Evolutionary conservation across 2,888 invertebrate genomes (phyloP).

Genomic region (Mamestra brassicae): DNA sequence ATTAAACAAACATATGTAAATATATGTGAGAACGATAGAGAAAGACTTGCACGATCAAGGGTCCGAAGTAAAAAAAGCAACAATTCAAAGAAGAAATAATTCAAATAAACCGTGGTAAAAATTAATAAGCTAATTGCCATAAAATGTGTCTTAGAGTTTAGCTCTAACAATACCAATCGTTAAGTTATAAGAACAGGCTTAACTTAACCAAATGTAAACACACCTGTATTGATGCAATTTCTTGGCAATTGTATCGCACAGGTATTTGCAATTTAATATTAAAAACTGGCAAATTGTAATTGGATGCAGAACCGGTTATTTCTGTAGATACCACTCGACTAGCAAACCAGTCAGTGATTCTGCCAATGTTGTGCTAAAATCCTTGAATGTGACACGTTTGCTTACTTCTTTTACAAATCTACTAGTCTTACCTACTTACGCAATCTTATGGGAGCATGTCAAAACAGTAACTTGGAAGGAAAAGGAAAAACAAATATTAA

Average conservation of each 20-base stretch:
- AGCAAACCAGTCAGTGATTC: slow-evolving; percentile 19
- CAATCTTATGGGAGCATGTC: not conserved
- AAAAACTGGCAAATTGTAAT: slow-evolving; percentile 28
- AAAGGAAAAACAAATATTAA: no score
- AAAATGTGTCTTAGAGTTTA: not conserved
- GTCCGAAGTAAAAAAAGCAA: no score
- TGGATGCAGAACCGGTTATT: slow-evolving; percentile 47
- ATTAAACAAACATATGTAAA: no score
- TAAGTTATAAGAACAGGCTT: not conserved
- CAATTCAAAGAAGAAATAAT: no score
- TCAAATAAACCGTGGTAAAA: no score
- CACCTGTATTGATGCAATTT: slow-evolving; percentile 28
- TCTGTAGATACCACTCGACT: slow-evolving; percentile 18
- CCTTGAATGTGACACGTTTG: slow-evolving; percentile 22
- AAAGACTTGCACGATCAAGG: no score
- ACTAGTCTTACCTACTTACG: not conserved
- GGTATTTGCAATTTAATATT: slow-evolving; percentile 31
- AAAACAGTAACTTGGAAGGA: not conserved
- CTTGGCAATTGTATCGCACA: slow-evolving; percentile 35
- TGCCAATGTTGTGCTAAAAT: slow-evolving; percentile 10
- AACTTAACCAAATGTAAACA: slow-evolving; percentile 9
- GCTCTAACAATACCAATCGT: not conserved
- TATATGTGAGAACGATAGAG: no score
- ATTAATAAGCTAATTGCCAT: no score
- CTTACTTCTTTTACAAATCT: not conserved